A percentile compares a stretch with the other conserved stretches of the same genome.
phyloP scores from a whole-genome alignment of 2,888 invertebrate species.

The Alcis repandata region DNA sequence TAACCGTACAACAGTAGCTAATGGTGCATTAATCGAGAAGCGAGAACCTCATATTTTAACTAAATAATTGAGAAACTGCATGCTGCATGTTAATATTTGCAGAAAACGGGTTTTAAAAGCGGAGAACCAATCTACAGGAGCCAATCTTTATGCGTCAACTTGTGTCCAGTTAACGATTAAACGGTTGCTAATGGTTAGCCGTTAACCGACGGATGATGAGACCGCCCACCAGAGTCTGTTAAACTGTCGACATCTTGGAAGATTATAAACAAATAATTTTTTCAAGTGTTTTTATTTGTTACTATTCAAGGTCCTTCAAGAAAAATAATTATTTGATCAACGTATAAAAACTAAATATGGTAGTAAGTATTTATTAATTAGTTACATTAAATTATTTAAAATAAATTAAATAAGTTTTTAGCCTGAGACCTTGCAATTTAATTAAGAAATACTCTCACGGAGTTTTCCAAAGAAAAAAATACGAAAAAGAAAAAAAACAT shows the following conservation, averaged over 20 bases:
- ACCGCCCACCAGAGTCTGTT: neutral
- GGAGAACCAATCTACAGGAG: constrained; percentile 15
- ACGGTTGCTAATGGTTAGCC: constrained; percentile 67
- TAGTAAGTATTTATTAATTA: no score
- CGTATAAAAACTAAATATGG: no score
- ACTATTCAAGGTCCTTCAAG: no score
- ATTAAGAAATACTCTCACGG: no score
- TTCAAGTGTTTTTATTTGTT: no score
- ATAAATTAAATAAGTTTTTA: no score
- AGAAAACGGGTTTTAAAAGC: neutral
- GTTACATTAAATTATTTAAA: no score
- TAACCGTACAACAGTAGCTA: constrained; percentile 10
- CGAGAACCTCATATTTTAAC: neutral
- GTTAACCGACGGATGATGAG: constrained; percentile 54
- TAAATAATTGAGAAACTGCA: neutral
- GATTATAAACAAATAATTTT: no score
- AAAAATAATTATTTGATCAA: no score
- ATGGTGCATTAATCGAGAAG: constrained; percentile 3
- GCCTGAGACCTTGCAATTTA: no score
- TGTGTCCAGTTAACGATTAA: constrained; percentile 72
- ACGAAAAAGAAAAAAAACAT: no score
- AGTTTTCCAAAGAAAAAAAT: no score
- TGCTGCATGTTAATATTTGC: neutral
- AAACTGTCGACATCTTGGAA: neutral
- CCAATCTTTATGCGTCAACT: constrained; percentile 71